Evolutionary conservation across 2,113 vertebrate species (phyloP).

Genomic region (Sinocyclocheilus maitianheensis): DNA sequence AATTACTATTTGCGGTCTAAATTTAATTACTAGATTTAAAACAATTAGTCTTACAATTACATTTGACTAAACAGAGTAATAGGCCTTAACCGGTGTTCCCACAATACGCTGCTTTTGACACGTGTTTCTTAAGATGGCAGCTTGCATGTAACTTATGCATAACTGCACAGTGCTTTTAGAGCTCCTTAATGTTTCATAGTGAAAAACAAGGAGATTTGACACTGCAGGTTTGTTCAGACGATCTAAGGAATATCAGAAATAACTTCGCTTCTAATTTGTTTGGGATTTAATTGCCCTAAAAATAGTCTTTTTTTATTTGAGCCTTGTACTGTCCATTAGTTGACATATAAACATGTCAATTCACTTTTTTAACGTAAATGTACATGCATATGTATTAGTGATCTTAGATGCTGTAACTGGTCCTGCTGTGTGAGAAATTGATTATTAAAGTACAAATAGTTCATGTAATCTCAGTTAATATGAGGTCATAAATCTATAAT

Average conservation of each 20-base stretch:
- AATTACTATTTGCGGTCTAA: not conserved
- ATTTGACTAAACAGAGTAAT: not conserved
- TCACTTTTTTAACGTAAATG: not conserved
- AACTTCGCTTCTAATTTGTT: not conserved
- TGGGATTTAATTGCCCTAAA: not conserved
- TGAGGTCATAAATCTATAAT: no score
- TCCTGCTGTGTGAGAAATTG: not conserved
- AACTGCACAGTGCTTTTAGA: not conserved
- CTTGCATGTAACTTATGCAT: not conserved
- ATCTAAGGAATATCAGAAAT: not conserved
- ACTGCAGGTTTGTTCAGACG: slow-evolving; percentile 20
- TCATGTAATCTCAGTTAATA: no score
- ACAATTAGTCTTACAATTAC: not conserved
- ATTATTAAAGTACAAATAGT: not conserved
- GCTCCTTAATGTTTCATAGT: not conserved
- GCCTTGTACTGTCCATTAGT: not conserved
- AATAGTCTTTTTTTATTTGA: not conserved
- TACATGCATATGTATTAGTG: not conserved
- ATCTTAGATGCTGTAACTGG: not conserved
- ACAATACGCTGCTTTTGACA: slow-evolving; percentile 14
- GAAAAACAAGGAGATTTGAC: not conserved
- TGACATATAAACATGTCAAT: not conserved
- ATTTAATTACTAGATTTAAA: not conserved
- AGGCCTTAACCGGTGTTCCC: not conserved
- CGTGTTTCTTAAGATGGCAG: slow-evolving; percentile 44